phyloP scores from a whole-genome alignment of 2,888 invertebrate species.

The Sepiola atlantica region DNA sequence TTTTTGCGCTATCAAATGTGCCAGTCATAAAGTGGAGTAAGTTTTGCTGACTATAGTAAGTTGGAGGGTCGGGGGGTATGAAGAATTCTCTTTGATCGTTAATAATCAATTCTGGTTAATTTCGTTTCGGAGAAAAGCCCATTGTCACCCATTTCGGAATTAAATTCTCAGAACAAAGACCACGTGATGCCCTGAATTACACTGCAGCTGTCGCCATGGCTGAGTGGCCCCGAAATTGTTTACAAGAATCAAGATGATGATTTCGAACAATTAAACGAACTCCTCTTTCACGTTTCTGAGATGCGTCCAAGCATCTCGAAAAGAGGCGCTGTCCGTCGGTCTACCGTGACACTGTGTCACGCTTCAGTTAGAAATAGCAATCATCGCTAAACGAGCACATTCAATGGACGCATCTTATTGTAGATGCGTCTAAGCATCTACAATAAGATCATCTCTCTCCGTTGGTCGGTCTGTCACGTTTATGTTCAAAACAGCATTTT shows the following conservation, averaged over 20 bases:
- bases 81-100: neutral
- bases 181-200: neutral
- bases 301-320: too few relatives aligned
- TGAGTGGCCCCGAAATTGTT: neutral
- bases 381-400: too few relatives aligned
- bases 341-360: too few relatives aligned
- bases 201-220: neutral
- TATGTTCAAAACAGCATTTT: too few relatives aligned
- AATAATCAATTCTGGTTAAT: constrained; percentile 32
- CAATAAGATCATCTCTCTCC: too few relatives aligned
- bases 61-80: neutral
- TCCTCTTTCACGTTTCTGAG: neutral
- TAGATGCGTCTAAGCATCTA: too few relatives aligned
- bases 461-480: too few relatives aligned
- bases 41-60: too few relatives aligned
- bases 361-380: too few relatives aligned
- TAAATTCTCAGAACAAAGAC: neutral
- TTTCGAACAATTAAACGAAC: neutral
- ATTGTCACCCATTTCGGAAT: neutral
- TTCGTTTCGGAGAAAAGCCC: neutral
- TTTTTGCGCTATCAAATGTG: too few relatives aligned
- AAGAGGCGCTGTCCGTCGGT: too few relatives aligned
- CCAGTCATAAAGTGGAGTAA: neutral
- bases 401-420: too few relatives aligned
- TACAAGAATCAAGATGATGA: neutral